phyloP scores from a whole-genome alignment of 2,797 vertebrate genomes.

The Hapalemur alaotrensis region DNA sequence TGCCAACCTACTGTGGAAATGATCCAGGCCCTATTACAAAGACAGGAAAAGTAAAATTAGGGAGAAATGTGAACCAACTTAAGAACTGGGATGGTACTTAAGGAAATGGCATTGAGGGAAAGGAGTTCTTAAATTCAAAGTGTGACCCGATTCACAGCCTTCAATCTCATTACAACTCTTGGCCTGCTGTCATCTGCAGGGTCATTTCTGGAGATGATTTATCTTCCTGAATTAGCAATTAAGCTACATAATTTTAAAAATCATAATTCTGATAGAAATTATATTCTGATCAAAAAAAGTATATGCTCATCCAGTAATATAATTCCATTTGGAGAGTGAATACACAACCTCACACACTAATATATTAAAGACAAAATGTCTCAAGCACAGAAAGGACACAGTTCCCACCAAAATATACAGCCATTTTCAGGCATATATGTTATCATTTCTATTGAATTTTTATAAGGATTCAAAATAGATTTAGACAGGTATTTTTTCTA shows the following conservation, averaged over 20 bases:
- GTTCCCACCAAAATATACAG: neutral
- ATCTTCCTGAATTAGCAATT: slow-evolving; percentile 9
- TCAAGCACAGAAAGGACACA: slow-evolving; percentile 1
- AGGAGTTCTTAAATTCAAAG: neutral
- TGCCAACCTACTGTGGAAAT: neutral
- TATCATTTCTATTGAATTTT: neutral
- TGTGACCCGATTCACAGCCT: neutral
- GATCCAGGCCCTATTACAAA: neutral
- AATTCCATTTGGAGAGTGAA: neutral
- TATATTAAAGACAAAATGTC: slow-evolving; percentile 31
- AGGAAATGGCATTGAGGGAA: neutral
- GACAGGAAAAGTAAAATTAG: neutral
- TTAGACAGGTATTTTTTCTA: neutral
- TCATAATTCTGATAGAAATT: slow-evolving; percentile 4
- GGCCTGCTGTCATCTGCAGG: neutral
- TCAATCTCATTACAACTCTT: neutral
- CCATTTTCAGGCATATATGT: neutral
- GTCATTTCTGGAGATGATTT: slow-evolving; percentile 41
- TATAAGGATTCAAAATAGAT: slow-evolving; percentile 52
- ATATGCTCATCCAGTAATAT: slow-evolving; percentile 12
- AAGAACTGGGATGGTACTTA: neutral
- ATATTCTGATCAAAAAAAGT: neutral
- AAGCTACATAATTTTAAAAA: neutral
- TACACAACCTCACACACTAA: slow-evolving; percentile 7
- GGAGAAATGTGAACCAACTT: neutral